Base-by-base conservation (phyloP, 2,113 vertebrate species). In the Polyodon spathula region DNA sequence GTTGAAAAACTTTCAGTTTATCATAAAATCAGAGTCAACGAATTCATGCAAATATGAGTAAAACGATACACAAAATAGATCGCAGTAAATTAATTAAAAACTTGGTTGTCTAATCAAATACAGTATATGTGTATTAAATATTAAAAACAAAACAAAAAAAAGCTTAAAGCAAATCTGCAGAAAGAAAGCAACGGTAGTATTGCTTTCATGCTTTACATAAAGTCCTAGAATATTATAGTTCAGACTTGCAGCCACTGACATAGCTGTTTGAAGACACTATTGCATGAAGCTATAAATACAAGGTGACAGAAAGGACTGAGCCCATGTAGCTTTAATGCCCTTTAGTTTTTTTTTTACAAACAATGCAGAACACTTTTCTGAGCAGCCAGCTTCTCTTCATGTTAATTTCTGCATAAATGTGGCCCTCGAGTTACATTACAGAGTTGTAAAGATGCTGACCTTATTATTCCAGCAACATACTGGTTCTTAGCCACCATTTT, bases 1-100 rank as follows among this genome's bases (percentile, higher is more conserved):
- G 56, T 68, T 57, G 39, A 71, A 68, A 76, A 65, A 46, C 27
- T 17, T 59, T 66, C 68, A 70, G 43, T 59, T 43, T 59, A 63
- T 62, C 39, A 63, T 42, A 61, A 59, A 40, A 64, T 37, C 38
- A 68, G 67, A 60, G 8, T 42, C n/a, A 40, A 63, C 55, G 43
- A 51, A 63, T 41, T 58, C 38, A 66, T 58, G 65, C 12, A 60
- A 63, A n/a, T 58, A 27, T 27, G 27, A 27, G 27, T 27, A 63
- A 48, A 37, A 62, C 52, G 43, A 59, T 54, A n/a, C 52, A 59
- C 58, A 55, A 56, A 39, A 76, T 46, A 70, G 63, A 14, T 51
- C 60, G 43, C 61, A 56, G 65, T 17, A 51, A 60, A 59, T 54
- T 39, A 46, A 64, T 27, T 37, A 55, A 58, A 55, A 58, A 27